These are phyloP conservation scores for Anser cygnoides DNA, from an alignment of 2,113 vertebrate genomes.

Conservation along the genomic window DNA sequence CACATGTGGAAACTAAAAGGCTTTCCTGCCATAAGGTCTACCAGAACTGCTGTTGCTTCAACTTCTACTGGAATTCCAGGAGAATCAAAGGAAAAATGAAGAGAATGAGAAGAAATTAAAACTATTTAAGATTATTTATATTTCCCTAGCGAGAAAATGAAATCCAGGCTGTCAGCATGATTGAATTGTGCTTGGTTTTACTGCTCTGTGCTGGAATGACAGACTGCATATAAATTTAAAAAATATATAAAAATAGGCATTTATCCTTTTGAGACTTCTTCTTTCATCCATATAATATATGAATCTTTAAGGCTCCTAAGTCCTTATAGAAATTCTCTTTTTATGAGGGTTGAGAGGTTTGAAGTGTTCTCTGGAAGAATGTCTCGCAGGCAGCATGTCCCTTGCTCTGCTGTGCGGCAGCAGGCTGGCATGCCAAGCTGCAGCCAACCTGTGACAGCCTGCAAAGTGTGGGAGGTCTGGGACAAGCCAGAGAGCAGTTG, in stretches of 20 bases:
- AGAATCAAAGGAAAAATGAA: neutral
- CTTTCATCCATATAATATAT: neutral
- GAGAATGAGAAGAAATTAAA: neutral
- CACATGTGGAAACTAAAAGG: neutral
- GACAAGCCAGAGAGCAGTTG: neutral
- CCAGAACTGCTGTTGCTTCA: neutral
- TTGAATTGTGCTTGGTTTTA: neutral
- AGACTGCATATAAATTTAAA: neutral
- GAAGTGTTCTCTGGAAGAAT: neutral
- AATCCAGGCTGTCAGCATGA: neutral
- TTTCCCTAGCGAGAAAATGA: neutral
- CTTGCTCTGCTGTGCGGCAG: neutral
- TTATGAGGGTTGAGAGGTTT: neutral
- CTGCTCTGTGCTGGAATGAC: neutral
- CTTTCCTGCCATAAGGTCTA: neutral
- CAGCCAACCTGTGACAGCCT: rapidly evolving
- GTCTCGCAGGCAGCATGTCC: rapidly evolving
- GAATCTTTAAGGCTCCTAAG: neutral
- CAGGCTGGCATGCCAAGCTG: neutral
- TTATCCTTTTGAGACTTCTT: neutral
- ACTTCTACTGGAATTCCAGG: neutral
- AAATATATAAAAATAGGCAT: neutral
- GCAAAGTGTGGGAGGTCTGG: rapidly evolving
- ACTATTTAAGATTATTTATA: neutral
- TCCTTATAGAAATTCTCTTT: neutral